These are phyloP conservation scores for Taenioides sp. DNA, from an alignment of 2,797 vertebrate species.

Conservation along the genomic window DNA sequence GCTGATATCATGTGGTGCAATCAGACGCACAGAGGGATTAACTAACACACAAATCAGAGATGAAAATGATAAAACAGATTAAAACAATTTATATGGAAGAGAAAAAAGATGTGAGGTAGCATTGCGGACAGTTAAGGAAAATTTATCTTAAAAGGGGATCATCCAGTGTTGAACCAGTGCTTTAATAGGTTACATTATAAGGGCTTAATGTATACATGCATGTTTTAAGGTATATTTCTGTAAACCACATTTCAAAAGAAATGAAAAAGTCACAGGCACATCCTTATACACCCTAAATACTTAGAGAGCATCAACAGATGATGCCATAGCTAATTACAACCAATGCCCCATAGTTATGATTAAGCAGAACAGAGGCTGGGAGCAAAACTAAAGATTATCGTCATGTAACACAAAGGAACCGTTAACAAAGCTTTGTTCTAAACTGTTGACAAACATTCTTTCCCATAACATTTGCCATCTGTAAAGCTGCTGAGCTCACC, in stretches of 20 bases:
- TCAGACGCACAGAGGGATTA: slow-evolving; percentile 67
- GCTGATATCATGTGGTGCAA: slow-evolving; percentile 60
- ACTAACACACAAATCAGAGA: slow-evolving; percentile 60
- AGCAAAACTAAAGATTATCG: not conserved
- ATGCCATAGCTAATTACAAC: not conserved
- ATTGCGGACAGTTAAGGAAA: slow-evolving; percentile 6
- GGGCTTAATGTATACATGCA: too few relatives aligned
- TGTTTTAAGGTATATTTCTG: too few relatives aligned
- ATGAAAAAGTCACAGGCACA: too few relatives aligned
- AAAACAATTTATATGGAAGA: slow-evolving; percentile 34
- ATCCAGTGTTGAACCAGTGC: not conserved
- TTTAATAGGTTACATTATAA: not conserved
- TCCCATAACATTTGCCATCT: not conserved
- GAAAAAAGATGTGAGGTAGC: slow-evolving; percentile 17
- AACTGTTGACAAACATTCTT: not conserved
- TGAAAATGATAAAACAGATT: slow-evolving; percentile 31
- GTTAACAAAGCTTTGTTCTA: not conserved
- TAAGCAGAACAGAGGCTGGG: not conserved
- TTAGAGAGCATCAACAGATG: not conserved
- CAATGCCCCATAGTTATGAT: not conserved
- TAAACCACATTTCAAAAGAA: too few relatives aligned
- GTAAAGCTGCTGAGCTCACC: not conserved
- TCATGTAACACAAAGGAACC: not conserved
- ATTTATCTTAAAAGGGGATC: not conserved
- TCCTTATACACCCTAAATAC: not conserved